Evolutionary conservation across 1,140 invertebrate species (phyloP).

Genomic region (Danaus melanippus): DNA sequence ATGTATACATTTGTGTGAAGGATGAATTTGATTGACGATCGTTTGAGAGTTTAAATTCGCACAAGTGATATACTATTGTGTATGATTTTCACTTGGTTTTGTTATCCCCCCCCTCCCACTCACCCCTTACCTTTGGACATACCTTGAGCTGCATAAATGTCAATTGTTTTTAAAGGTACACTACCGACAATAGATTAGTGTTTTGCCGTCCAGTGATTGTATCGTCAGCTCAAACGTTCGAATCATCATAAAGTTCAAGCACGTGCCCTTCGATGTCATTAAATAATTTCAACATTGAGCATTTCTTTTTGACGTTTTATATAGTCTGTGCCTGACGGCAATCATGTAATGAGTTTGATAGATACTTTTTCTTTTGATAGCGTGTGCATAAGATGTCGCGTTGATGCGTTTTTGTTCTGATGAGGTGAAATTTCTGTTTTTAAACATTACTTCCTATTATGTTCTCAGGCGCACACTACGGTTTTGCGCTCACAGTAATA

Average conservation of each 20-base stretch:
- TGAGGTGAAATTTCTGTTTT: slow-evolving; percentile 50
- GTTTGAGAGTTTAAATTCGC: slow-evolving; percentile 30
- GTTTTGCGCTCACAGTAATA: slow-evolving; percentile 37
- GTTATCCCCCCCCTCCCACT: slow-evolving; percentile 20
- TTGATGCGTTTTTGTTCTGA: slow-evolving; percentile 20
- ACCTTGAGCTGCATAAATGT: slow-evolving; percentile 6
- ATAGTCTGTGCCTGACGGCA: slow-evolving; percentile 12
- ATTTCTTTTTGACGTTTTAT: slow-evolving; percentile 17
- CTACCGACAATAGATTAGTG: slow-evolving; percentile 26
- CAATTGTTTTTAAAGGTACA: slow-evolving; percentile 20
- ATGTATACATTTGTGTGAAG: slow-evolving; percentile 19
- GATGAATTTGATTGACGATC: slow-evolving; percentile 20
- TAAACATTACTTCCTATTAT: slow-evolving; percentile 21
- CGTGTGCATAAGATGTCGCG: slow-evolving; percentile 37
- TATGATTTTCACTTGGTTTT: slow-evolving; percentile 32
- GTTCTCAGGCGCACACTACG: slow-evolving; percentile 23
- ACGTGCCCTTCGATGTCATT: slow-evolving; percentile 15
- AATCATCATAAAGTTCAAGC: slow-evolving; percentile 8
- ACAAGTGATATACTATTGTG: slow-evolving; percentile 34
- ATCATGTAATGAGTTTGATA: slow-evolving; percentile 24
- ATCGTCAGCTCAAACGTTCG: slow-evolving; percentile 15
- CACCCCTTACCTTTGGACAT: background rate
- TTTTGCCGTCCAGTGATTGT: slow-evolving; percentile 26
- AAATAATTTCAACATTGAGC: slow-evolving; percentile 7
- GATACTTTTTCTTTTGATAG: slow-evolving; percentile 20